Conservation (phyloP, 2,888 invertebrate genomes). For the Caenorhabditis sp. region DNA sequence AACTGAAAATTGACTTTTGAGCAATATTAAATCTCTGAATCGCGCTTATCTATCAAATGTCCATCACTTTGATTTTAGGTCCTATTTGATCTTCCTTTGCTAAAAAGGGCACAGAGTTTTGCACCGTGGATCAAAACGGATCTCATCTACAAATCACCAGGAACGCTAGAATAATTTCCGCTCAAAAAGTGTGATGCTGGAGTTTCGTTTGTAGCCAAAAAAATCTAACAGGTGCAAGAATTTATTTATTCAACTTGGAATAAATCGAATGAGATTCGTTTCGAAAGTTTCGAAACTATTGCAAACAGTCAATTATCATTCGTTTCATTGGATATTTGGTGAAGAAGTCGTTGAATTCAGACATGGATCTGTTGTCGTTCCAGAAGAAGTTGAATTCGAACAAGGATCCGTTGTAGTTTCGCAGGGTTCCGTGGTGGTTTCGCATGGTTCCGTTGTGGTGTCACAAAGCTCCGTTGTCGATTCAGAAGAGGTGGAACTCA, state of each 20-base stretch:
- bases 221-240: too few relatives aligned
- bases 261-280: background rate
- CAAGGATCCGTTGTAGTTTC: conserved; percentile 1
- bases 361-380: background rate
- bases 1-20: too few relatives aligned
- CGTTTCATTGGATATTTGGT: too few relatives aligned
- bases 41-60: too few relatives aligned
- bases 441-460: background rate
- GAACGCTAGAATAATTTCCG: too few relatives aligned
- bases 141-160: too few relatives aligned
- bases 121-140: too few relatives aligned
- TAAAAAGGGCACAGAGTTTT: too few relatives aligned
- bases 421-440: background rate
- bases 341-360: conserved; percentile 1
- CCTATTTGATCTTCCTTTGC: too few relatives aligned
- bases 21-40: too few relatives aligned
- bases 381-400: conserved; percentile 2
- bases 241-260: background rate
- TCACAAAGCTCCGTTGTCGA: background rate
- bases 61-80: too few relatives aligned
- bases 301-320: background rate
- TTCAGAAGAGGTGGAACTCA: background rate
- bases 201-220: background rate
- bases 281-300: conserved; percentile 1
- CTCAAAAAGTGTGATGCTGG: too few relatives aligned